Percentiles rank a stretch among this genome's conserved stretches.
phyloP scores from a whole-genome alignment of 2,113 vertebrate species.

The Peromyscus californicus region DNA sequence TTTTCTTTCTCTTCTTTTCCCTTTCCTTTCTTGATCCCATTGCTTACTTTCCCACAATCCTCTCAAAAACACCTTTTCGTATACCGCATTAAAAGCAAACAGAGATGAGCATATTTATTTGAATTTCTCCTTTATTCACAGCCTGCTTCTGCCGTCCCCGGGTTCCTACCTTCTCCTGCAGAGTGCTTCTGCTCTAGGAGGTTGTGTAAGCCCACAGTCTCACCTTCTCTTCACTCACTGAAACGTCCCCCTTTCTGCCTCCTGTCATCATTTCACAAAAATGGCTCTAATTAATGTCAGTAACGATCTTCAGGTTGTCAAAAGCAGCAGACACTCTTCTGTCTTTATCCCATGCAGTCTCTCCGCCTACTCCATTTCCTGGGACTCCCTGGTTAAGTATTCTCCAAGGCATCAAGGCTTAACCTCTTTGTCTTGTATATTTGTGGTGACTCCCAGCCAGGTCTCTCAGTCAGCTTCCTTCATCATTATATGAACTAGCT shows the following conservation, averaged over 20 bases:
- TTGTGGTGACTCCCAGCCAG: background rate
- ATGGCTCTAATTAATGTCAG: constrained; percentile 9
- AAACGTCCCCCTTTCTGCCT: background rate
- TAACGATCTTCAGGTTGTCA: constrained; percentile 17
- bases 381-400: background rate
- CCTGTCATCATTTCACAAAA: background rate
- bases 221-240: background rate
- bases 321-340: background rate
- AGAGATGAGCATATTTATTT: background rate
- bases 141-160: background rate
- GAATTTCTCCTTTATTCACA: background rate
- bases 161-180: background rate
- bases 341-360: background rate
- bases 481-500: background rate
- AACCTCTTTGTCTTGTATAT: background rate
- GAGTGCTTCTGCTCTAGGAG: background rate
- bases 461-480: too few species aligned
- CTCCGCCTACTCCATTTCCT: background rate
- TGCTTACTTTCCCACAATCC: background rate
- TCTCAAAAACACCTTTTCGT: background rate
- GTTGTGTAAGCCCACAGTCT: background rate
- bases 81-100: background rate
- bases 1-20: background rate
- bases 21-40: too few species aligned
- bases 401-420: background rate